Base-by-base conservation (phyloP, 2,888 invertebrate species). In the Andrena hattorfiana region DNA sequence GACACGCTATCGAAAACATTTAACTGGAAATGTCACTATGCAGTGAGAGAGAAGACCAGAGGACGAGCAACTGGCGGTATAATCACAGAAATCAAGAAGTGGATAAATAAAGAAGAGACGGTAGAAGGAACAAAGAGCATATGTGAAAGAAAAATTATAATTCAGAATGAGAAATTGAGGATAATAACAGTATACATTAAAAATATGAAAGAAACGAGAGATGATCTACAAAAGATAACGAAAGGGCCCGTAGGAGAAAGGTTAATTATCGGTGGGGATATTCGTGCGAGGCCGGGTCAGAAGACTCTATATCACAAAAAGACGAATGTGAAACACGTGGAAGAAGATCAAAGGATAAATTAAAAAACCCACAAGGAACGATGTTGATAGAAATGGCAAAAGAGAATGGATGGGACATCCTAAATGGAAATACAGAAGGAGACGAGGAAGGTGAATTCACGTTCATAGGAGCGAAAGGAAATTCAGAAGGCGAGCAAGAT, bases 381-480 rank as follows among this genome's bases (percentile, higher is more conserved):
- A 10, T 13, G 4, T 13, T 32, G 10, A 10, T 51, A 13, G 23
- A 63, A 7, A 49, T 62, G 56, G 32, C n/a, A 23, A 23, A 72
- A 42, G 72, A 32, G n/a, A 49, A n/a, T 5, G 35, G 26, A 16
- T 32, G 28, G 63, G 3, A 16, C 2, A 63, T 63, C 6, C 1
- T 32, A 16, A 51, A 72, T 16, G 72, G 72, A 5, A 66, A 66
- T 23, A 48, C 64, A 16, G n/a, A n/a, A 13, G 66, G 64, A 23
- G 64, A 66, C 13, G 48, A 59, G 30, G 59, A 66, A 6, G 66
- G 66, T 4, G 20, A 66, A 7, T 63, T 23, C 13, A 73, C 26
- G 6, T 73, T 28, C 26, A n/a, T 35, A 23, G 62, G 62, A 16
- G 0, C n/a, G 7, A n/a, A n/a, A n/a, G 0, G n/a, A 32, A 63